Conservation (phyloP, 2,797 vertebrate species). For the Cryptoprocta ferox region DNA sequence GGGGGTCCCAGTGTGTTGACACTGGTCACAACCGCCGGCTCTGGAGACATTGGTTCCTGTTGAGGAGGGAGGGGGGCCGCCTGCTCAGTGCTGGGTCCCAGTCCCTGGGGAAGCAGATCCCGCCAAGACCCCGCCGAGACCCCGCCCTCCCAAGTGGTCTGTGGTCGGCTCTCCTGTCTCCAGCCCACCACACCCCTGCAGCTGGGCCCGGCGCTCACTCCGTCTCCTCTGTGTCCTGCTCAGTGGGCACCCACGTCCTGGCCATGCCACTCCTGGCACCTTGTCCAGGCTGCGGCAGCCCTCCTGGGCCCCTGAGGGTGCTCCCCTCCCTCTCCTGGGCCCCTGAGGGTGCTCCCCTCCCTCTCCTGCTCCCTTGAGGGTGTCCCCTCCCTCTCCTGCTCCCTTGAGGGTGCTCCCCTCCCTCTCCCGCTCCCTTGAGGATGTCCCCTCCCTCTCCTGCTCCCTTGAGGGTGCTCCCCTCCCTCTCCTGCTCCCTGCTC, state of each 20-base stretch:
- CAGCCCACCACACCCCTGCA: not conserved
- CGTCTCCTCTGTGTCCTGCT: not conserved
- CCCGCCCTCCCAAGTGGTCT: not conserved
- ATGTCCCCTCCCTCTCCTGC: too few relatives aligned
- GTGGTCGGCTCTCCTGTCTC: not conserved
- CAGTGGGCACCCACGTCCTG: not conserved
- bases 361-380: too few relatives aligned
- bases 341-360: too few relatives aligned
- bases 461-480: too few relatives aligned
- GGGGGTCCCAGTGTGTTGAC: not conserved
- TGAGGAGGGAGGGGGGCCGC: too few relatives aligned
- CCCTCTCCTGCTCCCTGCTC: not conserved
- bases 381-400: too few relatives aligned
- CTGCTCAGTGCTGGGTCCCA: not conserved
- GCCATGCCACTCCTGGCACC: too few relatives aligned
- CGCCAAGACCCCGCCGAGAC: too few relatives aligned
- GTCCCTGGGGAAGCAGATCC: not conserved
- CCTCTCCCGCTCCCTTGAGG: too few relatives aligned
- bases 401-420: too few relatives aligned
- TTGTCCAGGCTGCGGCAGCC: not conserved
- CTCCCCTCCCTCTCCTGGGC: too few relatives aligned
- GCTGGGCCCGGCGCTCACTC: not conserved
- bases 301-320: too few relatives aligned
- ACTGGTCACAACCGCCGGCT: not conserved
- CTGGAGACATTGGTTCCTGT: not conserved